Evolutionary conservation across 2,113 vertebrate genomes (phyloP).

Genomic region (Stegastes partitus): DNA sequence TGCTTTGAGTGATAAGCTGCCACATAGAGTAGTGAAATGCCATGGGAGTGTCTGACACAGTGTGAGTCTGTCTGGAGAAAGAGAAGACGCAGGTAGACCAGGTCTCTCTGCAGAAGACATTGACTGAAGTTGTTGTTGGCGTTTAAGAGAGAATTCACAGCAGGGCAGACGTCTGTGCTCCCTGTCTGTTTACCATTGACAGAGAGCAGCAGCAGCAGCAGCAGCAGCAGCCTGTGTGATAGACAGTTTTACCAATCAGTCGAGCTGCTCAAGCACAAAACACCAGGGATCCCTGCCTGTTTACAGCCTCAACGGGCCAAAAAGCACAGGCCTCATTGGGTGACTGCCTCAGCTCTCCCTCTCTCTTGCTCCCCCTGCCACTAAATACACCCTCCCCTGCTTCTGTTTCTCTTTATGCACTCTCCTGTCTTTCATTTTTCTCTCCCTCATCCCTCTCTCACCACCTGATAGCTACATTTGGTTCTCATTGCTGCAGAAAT

Average conservation of each 20-base stretch:
- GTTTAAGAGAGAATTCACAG: conserved; percentile 57
- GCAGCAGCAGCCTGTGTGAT: conserved; percentile 72
- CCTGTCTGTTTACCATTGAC: conserved; percentile 69
- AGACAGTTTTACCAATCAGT: conserved; percentile 80
- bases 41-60: conserved; percentile 8
- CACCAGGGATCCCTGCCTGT: conserved; percentile 71
- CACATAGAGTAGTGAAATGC: not conserved
- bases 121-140: conserved; percentile 60
- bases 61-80: conserved; percentile 27
- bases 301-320: conserved; percentile 71
- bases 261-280: conserved; percentile 72
- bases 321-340: conserved; percentile 66
- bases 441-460: conserved; percentile 7
- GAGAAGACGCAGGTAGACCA: conserved; percentile 26
- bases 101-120: conserved; percentile 46
- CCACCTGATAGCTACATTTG: conserved; percentile 14
- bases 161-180: conserved; percentile 46
- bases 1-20: not conserved
- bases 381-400: conserved; percentile 24
- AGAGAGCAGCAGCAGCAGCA: conserved; percentile 66
- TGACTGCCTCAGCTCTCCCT: conserved; percentile 49
- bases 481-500: conserved; percentile 33
- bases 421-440: conserved; percentile 6
- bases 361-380: not conserved
- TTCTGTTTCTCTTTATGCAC: conserved; percentile 28